phyloP scores from a whole-genome alignment of 2,797 vertebrate species.

The Pelochelys cantorii region DNA sequence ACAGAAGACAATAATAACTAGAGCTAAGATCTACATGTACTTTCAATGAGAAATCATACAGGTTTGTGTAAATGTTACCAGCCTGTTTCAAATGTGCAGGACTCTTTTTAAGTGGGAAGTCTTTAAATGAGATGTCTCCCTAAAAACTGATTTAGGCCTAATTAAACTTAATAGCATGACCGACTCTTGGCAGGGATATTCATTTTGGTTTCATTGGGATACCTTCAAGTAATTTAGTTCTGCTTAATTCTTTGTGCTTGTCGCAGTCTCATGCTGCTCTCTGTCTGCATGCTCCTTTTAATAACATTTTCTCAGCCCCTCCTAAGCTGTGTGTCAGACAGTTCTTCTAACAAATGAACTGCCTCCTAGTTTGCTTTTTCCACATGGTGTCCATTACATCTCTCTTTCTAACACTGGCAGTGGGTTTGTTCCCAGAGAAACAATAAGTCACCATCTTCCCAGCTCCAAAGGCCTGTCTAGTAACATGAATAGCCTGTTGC shows the following conservation, averaged over 20 bases:
- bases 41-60: slow-evolving; percentile 24
- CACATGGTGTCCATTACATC: neutral
- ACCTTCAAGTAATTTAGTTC: neutral
- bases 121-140: neutral
- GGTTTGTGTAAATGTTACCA: neutral
- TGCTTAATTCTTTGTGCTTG: neutral
- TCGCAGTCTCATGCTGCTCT: neutral
- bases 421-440: neutral
- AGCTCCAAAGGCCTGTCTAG: neutral
- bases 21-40: neutral
- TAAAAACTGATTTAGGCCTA: neutral
- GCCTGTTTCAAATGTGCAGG: neutral
- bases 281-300: neutral
- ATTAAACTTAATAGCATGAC: neutral
- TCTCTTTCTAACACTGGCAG: neutral
- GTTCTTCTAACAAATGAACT: neutral
- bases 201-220: slow-evolving; percentile 1
- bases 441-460: neutral
- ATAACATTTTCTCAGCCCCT: neutral
- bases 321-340: neutral
- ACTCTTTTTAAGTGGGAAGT: neutral
- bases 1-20: neutral
- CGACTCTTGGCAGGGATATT: neutral
- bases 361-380: neutral
- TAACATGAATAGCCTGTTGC: neutral